phyloP scores from a whole-genome alignment of 2,113 vertebrate species.

The Gyps fulvus region DNA sequence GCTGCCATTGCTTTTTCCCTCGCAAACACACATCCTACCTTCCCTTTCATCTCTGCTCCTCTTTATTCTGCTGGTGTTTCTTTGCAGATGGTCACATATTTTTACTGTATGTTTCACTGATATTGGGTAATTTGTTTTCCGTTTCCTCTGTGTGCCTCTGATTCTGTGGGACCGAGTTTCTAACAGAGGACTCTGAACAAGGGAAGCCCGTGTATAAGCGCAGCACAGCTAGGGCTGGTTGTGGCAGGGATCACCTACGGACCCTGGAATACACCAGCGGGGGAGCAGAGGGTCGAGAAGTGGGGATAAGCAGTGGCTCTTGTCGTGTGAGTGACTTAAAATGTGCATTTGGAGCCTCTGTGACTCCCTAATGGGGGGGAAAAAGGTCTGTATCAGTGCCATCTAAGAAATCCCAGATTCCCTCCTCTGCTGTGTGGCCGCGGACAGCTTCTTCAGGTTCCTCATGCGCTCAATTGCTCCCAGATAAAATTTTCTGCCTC shows the following conservation, averaged over 20 bases:
- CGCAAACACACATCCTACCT: accelerated
- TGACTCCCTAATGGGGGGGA: neutral
- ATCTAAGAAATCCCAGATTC: neutral
- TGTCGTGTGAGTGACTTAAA: neutral
- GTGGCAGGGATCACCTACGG: neutral
- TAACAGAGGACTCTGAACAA: neutral
- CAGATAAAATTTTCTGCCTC: neutral
- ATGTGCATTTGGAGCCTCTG: neutral
- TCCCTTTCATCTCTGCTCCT: neutral
- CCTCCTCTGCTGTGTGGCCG: neutral
- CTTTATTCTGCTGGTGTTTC: neutral
- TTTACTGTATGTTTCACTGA: neutral
- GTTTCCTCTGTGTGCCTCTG: neutral
- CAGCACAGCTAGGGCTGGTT: neutral
- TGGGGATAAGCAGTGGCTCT: neutral
- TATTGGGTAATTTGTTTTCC: neutral
- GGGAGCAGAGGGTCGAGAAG: neutral
- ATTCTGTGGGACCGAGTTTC: neutral
- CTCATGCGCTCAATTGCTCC: neutral
- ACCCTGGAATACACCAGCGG: neutral
- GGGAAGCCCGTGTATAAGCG: neutral
- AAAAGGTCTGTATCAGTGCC: neutral
- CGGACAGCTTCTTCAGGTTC: neutral
- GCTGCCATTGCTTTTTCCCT: neutral
- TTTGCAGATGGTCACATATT: neutral